A percentile compares a stretch with the other conserved stretches of the same genome.
phyloP scores from a whole-genome alignment of 2,888 invertebrate species.

The Netelia inedita region DNA sequence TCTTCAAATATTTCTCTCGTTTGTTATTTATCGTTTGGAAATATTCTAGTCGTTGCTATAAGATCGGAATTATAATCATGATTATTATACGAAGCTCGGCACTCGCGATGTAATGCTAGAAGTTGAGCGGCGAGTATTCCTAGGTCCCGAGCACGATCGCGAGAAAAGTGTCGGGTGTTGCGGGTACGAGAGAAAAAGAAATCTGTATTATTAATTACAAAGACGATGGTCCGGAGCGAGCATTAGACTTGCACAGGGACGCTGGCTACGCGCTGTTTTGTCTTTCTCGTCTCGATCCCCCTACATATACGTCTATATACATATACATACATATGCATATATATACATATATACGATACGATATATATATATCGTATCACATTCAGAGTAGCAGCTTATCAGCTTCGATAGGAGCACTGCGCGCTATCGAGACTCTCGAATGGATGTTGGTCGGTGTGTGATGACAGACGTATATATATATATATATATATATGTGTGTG shows the following conservation, averaged over 20 bases:
- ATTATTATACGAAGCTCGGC: neutral
- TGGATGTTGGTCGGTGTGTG: constrained; percentile 75
- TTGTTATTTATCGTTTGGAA: neutral
- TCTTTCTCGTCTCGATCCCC: constrained; percentile 80
- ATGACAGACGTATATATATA: constrained; percentile 10
- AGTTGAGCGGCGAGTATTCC: neutral
- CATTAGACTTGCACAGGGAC: constrained; percentile 20
- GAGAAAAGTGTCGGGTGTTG: constrained; percentile 64
- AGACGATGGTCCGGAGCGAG: neutral
- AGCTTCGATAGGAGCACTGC: constrained; percentile 77
- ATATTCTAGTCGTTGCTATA: neutral
- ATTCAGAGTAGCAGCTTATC: constrained; percentile 77
- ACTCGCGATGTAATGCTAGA: constrained; percentile 10
- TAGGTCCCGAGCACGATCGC: constrained; percentile 15
- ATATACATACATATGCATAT: constrained; percentile 51
- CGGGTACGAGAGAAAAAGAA: constrained; percentile 30
- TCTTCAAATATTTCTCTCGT: neutral
- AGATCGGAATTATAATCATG: neutral
- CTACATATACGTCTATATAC: neutral
- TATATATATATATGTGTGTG: neutral
- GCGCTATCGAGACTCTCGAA: constrained; percentile 77
- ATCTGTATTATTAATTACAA: constrained; percentile 63
- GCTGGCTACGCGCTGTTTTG: constrained; percentile 77
- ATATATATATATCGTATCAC: constrained; percentile 76
- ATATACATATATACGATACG: constrained; percentile 62